Percentiles rank a stretch among this genome's conserved stretches.
phyloP scores from a whole-genome alignment of 2,113 vertebrate species.

The Edolisoma coerulescens region DNA sequence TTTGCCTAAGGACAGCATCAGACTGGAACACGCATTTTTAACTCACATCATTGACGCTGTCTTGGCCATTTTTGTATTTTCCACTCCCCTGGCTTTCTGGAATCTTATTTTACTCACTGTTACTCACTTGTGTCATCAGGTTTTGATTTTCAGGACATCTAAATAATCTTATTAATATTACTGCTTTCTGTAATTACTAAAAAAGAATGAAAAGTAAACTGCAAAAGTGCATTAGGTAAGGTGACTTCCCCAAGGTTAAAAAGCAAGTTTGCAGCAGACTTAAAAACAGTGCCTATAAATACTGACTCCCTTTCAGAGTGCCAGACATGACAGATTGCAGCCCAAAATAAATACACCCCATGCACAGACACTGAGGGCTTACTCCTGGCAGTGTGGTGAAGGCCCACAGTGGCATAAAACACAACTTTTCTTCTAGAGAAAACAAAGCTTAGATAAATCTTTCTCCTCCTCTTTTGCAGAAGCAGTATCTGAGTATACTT shows the following conservation, averaged over 20 bases:
- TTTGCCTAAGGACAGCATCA: not conserved
- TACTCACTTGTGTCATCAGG: not conserved
- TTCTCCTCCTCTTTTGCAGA: not conserved
- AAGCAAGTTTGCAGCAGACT: not conserved
- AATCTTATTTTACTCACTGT: not conserved
- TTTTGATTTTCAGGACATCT: not conserved
- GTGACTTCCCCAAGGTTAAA: not conserved
- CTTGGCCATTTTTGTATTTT: not conserved
- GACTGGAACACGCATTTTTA: not conserved
- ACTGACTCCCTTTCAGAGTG: not conserved
- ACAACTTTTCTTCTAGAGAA: not conserved
- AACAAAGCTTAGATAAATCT: not conserved
- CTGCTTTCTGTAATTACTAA: not conserved
- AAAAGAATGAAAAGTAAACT: not conserved
- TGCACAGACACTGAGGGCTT: not conserved
- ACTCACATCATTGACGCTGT: not conserved
- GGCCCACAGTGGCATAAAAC: not conserved
- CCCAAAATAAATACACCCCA: not conserved
- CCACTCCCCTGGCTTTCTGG: not conserved
- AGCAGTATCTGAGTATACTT: not conserved
- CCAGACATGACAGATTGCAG: not conserved
- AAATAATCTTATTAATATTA: not conserved
- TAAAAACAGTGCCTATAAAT: not conserved
- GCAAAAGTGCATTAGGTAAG: not conserved
- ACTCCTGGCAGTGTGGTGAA: not conserved